Conservation (phyloP, 2,113 vertebrate species). For the Piprites chloris region DNA sequence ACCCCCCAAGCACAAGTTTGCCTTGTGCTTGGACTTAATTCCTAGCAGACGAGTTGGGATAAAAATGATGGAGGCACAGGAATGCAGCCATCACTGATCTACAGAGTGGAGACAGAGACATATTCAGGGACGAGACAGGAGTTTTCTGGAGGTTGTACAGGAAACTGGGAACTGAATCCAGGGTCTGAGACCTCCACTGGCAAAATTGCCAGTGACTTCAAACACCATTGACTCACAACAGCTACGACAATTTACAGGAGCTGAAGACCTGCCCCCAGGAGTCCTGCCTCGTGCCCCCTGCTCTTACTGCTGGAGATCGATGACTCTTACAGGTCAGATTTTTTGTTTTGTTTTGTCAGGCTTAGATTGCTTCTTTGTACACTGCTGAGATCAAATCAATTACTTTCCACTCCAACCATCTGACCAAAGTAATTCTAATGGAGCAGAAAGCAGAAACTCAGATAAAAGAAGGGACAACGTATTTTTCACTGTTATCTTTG, state of each 20-base stretch:
- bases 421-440: constrained; percentile 65
- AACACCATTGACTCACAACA: constrained; percentile 45
- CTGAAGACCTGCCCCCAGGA: constrained; percentile 49
- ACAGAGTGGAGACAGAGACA: accelerated
- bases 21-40: neutral
- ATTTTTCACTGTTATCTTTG: constrained; percentile 48
- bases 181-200: neutral
- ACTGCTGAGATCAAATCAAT: constrained; percentile 51
- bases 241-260: constrained; percentile 35
- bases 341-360: constrained; percentile 66
- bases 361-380: constrained; percentile 40
- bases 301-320: constrained; percentile 47
- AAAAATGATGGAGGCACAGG: neutral
- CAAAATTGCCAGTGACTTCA: constrained; percentile 7
- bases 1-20: neutral
- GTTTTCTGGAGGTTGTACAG: neutral
- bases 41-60: neutral
- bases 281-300: constrained; percentile 38
- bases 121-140: neutral
- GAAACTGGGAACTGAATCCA: neutral
- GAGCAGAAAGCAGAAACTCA: constrained; percentile 61
- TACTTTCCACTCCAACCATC: constrained; percentile 55
- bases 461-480: constrained; percentile 49
- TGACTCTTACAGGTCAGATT: constrained; percentile 65
- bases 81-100: accelerated